These are phyloP conservation scores for Leptonema lineaticorne DNA, from an alignment of 1,140 invertebrate species.

Conservation along the genomic window DNA sequence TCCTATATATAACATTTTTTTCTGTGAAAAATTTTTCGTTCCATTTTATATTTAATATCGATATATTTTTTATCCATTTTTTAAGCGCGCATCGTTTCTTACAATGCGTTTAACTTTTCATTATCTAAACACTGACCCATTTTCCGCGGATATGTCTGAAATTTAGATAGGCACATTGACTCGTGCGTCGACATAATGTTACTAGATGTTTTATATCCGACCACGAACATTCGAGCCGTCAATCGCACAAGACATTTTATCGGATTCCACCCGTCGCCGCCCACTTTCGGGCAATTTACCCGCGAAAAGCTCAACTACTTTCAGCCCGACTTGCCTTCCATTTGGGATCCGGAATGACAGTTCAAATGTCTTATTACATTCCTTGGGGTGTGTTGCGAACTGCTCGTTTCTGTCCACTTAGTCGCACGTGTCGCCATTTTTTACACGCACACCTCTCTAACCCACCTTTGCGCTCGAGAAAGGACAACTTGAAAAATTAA, in stretches of 20 bases:
- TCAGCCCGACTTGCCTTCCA: neutral
- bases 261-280: too few species aligned
- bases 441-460: neutral
- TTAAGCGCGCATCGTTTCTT: too few species aligned
- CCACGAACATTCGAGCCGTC: neutral
- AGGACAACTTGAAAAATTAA: neutral
- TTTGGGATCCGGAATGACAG: conserved; percentile 29
- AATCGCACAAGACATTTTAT: too few species aligned
- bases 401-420: conserved; percentile 24
- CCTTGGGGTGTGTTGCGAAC: conserved; percentile 21
- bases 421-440: conserved; percentile 21
- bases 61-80: too few species aligned
- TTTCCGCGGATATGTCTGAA: too few species aligned
- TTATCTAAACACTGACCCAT: too few species aligned
- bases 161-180: too few species aligned
- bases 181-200: too few species aligned
- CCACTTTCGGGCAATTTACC: conserved; percentile 4
- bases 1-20: too few species aligned
- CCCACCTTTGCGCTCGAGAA: neutral
- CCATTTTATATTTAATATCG: too few species aligned
- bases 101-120: too few species aligned
- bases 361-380: conserved; percentile 37
- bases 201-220: neutral
- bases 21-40: too few species aligned
- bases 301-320: neutral